phyloP scores from a whole-genome alignment of 2,888 invertebrate species.

The Diogma glabrata region DNA sequence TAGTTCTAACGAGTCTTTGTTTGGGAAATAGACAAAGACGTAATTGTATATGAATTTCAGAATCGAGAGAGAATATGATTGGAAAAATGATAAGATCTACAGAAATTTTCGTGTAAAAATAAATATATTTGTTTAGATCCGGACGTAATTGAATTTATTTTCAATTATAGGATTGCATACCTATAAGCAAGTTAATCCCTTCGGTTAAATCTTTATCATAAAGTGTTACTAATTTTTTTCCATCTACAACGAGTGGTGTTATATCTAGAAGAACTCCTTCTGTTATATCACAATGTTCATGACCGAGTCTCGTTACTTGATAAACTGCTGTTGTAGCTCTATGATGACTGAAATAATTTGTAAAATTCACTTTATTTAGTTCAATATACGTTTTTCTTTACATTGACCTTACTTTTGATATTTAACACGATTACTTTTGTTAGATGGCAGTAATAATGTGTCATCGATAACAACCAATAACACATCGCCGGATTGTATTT shows the following conservation, averaged over 20 bases:
- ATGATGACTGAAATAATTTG: slow-evolving; percentile 37
- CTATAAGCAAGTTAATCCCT: slow-evolving; percentile 60
- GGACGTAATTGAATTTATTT: too few species aligned
- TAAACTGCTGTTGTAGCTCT: slow-evolving; percentile 49
- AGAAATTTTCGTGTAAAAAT: too few species aligned
- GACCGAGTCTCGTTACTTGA: slow-evolving; percentile 57
- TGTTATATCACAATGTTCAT: slow-evolving; percentile 58
- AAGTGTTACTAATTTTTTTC: slow-evolving; percentile 53
- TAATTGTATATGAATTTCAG: too few species aligned
- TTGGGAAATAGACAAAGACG: too few species aligned
- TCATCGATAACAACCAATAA: slow-evolving; percentile 59
- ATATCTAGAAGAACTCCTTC: slow-evolving; percentile 59
- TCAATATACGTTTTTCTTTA: not conserved
- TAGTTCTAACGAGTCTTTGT: too few species aligned
- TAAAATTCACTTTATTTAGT: not conserved
- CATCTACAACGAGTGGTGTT: slow-evolving; percentile 53
- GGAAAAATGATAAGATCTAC: too few species aligned
- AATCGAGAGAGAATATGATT: too few species aligned
- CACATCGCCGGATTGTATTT: slow-evolving; percentile 61
- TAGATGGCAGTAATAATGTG: slow-evolving; percentile 39
- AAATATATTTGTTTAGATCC: too few species aligned
- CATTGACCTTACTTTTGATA: slow-evolving; percentile 2
- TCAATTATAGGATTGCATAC: slow-evolving; percentile 44
- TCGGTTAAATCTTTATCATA: slow-evolving; percentile 63
- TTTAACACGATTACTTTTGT: not conserved